Base-by-base conservation (phyloP, 2,113 vertebrate species). In the Caranx ignobilis region DNA sequence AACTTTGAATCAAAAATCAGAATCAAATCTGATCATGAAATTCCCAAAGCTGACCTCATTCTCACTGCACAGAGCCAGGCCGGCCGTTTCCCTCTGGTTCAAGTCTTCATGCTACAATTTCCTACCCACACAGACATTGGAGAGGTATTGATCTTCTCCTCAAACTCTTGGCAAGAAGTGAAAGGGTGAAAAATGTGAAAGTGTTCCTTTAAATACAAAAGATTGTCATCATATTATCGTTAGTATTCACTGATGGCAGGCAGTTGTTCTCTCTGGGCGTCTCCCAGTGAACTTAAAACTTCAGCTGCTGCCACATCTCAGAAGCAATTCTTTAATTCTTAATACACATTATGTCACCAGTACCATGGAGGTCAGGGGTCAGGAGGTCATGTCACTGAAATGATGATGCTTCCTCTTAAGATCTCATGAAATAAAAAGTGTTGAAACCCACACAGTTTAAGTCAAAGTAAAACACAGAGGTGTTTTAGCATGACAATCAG, bases 401-500 rank as follows among this genome's bases (percentile, higher is more conserved):
- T 13, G 18, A 61, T 47, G 59, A 82, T 41, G 48, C 59, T 13
- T 63, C 71, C 66, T 41, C 32, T 64, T 61, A 34, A 52, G 11
- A 64, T 31, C 10, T 21, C 59, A 41, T 35, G 26, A 66, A 68
- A 71, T 34, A 12, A 77, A 71, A 86, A 57, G 54, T 71, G 1
- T 31, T 3, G 10, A 62, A 62, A 54, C 47, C n/a, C 1, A 9
- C 63, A 67, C 2, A 35, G 19, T 79, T 70, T 15, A 47, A 83
- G 34, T 45, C 71, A 63, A 54, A 78, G 73, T 75, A 2, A 84
- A 72, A 78, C 61, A 7, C 37, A 1, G 61, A 59, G 67, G 54
- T 75, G 32, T 69, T 78, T 90, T 84, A 78, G 66, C 84, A 83
- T 88, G 77, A 88, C 82, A 90, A 88, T 90, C 37, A 26, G 9